These are phyloP conservation scores for Archivesica marissinica DNA, from an alignment of 1,140 invertebrate species.

Conservation along the genomic window DNA sequence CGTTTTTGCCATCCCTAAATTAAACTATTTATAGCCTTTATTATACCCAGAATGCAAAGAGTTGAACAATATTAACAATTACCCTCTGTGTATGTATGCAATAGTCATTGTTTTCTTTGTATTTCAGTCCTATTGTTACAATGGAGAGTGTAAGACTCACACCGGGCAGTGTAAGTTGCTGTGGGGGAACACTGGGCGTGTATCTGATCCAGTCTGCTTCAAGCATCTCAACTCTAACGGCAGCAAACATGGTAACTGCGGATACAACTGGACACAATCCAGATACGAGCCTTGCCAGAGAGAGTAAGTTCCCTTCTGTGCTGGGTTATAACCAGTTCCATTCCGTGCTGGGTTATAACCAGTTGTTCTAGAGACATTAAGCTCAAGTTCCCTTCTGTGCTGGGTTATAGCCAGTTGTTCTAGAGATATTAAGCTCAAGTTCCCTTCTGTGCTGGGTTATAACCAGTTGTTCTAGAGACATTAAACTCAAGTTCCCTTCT, in stretches of 20 bases:
- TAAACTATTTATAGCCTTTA: too few relatives aligned
- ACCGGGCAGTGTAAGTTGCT: slow-evolving; percentile 96
- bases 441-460: too few relatives aligned
- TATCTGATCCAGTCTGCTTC: slow-evolving; percentile 94
- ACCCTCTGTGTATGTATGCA: too few relatives aligned
- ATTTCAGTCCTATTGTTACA: slow-evolving; percentile 93
- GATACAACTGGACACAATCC: slow-evolving; percentile 91
- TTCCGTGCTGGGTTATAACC: not conserved
- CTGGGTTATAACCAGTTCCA: too few relatives aligned
- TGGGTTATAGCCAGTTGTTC: not conserved
- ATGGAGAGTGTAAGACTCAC: slow-evolving; percentile 95
- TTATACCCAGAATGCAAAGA: too few relatives aligned
- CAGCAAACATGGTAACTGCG: slow-evolving; percentile 96
- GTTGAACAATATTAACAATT: too few relatives aligned
- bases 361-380: too few relatives aligned
- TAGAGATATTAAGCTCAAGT: too few relatives aligned
- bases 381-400: too few relatives aligned
- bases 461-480: too few relatives aligned
- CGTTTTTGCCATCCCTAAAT: too few relatives aligned
- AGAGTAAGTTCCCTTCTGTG: slow-evolving; percentile 86
- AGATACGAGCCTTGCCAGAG: slow-evolving; percentile 90
- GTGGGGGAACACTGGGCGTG: slow-evolving; percentile 96
- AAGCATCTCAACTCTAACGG: slow-evolving; percentile 92
- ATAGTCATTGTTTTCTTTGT: slow-evolving; percentile 71
- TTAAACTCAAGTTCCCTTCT: too few relatives aligned